Evolutionary conservation across 37 sponge, comb jelly and placozoan species (phyloP).

Genomic region (Aphrocallistes beatrix): DNA sequence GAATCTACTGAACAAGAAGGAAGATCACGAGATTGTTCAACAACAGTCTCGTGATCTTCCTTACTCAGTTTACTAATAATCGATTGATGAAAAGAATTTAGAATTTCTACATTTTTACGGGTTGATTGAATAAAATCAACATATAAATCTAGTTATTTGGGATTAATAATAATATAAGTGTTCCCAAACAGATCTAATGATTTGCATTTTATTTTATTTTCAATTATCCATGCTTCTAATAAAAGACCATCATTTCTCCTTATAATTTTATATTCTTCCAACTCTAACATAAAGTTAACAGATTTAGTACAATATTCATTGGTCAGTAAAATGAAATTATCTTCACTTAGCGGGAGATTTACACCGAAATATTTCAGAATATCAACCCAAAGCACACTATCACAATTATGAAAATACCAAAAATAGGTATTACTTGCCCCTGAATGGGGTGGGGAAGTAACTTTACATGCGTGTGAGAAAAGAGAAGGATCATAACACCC

Average conservation of each 20-base stretch:
- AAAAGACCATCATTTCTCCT: neutral
- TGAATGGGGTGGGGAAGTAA: neutral
- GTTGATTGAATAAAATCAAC: neutral
- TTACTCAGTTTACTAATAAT: neutral
- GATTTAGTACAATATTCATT: neutral
- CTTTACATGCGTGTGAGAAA: too few relatives aligned
- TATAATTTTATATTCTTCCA: neutral
- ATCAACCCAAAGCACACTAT: neutral
- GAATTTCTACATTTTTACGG: neutral
- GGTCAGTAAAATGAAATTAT: neutral
- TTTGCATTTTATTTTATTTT: neutral
- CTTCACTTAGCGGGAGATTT: neutral
- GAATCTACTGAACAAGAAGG: too few relatives aligned
- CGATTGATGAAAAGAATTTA: neutral
- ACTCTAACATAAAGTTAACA: neutral
- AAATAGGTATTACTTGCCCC: neutral
- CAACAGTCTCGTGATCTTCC: too few relatives aligned
- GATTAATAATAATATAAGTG: neutral
- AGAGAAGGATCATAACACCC: too few relatives aligned
- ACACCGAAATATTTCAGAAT: neutral
- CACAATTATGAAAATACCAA: neutral
- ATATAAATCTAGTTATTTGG: neutral
- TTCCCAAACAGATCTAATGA: neutral
- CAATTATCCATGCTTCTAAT: neutral
- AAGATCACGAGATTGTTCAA: too few relatives aligned